Conservation (phyloP, 2,797 vertebrate genomes). For the Microctenopoma stevenorrisi region DNA sequence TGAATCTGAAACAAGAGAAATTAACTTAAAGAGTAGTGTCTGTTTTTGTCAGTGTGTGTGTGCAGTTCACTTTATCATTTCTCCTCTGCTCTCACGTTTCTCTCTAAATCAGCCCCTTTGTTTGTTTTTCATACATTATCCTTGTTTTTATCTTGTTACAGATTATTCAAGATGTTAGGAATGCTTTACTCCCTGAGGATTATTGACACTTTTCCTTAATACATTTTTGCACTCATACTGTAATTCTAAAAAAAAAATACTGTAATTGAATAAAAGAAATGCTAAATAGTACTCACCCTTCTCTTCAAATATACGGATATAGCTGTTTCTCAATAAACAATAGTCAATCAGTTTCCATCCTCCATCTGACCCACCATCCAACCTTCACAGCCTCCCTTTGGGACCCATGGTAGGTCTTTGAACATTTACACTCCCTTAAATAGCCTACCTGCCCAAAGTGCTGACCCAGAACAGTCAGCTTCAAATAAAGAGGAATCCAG, state of each 20-base stretch:
- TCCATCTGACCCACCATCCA: constrained; percentile 20
- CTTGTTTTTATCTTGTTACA: constrained; percentile 13
- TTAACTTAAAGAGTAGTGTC: constrained; percentile 20
- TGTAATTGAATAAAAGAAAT: constrained; percentile 5
- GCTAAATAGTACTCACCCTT: background rate
- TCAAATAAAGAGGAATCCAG: constrained; percentile 55
- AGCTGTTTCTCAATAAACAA: constrained; percentile 15
- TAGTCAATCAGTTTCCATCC: constrained; percentile 7
- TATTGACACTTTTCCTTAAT: constrained; percentile 32
- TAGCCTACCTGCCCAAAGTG: constrained; percentile 56
- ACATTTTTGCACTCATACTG: background rate
- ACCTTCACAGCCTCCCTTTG: constrained; percentile 17
- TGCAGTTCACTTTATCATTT: background rate
- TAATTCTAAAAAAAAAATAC: too few species aligned
- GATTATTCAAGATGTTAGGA: constrained; percentile 20
- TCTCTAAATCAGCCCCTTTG: constrained; percentile 16
- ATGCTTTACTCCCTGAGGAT: constrained; percentile 12
- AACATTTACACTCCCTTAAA: constrained; percentile 55
- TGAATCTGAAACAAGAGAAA: constrained; percentile 27
- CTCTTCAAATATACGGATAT: constrained; percentile 1
- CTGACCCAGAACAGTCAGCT: constrained; percentile 54
- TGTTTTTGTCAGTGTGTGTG: constrained; percentile 31
- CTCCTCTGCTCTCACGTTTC: background rate
- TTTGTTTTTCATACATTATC: constrained; percentile 12
- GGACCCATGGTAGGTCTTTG: constrained; percentile 46